phyloP scores from a whole-genome alignment of 2,797 vertebrate genomes.

The Sebastes cheni region DNA sequence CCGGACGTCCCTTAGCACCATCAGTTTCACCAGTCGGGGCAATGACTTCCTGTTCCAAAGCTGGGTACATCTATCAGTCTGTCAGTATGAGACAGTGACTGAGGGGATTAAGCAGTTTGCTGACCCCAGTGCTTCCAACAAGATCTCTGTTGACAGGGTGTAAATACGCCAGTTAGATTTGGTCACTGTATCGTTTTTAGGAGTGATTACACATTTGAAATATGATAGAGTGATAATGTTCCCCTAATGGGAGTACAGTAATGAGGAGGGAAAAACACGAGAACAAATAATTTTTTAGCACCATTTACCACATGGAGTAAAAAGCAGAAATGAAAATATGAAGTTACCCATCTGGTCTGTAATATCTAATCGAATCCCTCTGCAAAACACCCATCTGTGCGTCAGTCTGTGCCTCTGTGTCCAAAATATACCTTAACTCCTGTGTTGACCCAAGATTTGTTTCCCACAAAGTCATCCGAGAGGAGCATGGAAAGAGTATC shows the following conservation, averaged over 20 bases:
- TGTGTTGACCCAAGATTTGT: constrained; percentile 67
- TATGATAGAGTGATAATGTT: background rate
- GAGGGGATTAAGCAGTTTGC: constrained; percentile 58
- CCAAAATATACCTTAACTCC: constrained; percentile 74
- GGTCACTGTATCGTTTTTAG: constrained; percentile 7
- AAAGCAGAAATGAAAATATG: background rate
- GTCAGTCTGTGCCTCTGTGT: constrained; percentile 48
- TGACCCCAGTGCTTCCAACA: constrained; percentile 62
- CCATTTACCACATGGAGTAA: background rate
- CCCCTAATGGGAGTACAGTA: background rate
- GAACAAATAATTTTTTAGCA: background rate
- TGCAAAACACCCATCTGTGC: constrained; percentile 21
- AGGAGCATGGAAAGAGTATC: constrained; percentile 76
- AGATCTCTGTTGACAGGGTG: constrained; percentile 64
- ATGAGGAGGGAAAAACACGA: background rate
- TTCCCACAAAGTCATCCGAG: constrained; percentile 80
- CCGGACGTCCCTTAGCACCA: background rate
- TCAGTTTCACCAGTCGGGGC: constrained; percentile 13
- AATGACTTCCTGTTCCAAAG: constrained; percentile 42
- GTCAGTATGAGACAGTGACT: constrained; percentile 59
- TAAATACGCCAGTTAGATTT: constrained; percentile 61
- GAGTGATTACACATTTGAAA: background rate
- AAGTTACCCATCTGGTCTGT: background rate
- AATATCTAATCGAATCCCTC: background rate
- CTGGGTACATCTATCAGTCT: constrained; percentile 49